phyloP scores from a whole-genome alignment of 2,888 invertebrate species.

The Euclidia mi region DNA sequence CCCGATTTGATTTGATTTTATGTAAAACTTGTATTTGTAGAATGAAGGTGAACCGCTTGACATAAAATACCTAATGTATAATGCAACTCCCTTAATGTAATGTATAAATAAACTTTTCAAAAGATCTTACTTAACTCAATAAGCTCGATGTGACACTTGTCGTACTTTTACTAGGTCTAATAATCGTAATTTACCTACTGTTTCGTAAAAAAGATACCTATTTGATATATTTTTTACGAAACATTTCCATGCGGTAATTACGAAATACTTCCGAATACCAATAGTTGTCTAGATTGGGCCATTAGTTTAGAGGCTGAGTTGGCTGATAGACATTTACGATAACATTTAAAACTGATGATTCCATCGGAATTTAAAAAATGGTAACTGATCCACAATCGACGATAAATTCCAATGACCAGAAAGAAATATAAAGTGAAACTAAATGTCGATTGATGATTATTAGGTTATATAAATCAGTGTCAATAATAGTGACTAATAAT shows the following conservation, averaged over 20 bases:
- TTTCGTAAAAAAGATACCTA: neutral
- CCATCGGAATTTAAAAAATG: neutral
- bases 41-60: slow-evolving; percentile 71
- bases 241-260: slow-evolving; percentile 31
- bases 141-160: neutral
- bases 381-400: neutral
- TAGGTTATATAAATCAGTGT: no score
- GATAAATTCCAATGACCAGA: no score
- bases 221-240: slow-evolving; percentile 6
- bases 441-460: no score
- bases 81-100: slow-evolving; percentile 37
- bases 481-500: no score
- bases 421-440: no score
- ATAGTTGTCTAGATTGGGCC: slow-evolving; percentile 33
- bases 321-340: slow-evolving; percentile 5
- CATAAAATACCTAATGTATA: slow-evolving; percentile 38
- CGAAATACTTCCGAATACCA: slow-evolving; percentile 44
- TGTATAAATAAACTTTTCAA: slow-evolving; percentile 30
- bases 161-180: neutral
- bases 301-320: slow-evolving; percentile 37
- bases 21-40: slow-evolving; percentile 38
- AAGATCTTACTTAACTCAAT: slow-evolving; percentile 18
- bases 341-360: neutral
- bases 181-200: neutral
- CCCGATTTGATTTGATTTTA: slow-evolving; percentile 48